These are phyloP conservation scores for Pterostichus madidus DNA, from an alignment of 2,888 invertebrate species.

Conservation along the genomic window DNA sequence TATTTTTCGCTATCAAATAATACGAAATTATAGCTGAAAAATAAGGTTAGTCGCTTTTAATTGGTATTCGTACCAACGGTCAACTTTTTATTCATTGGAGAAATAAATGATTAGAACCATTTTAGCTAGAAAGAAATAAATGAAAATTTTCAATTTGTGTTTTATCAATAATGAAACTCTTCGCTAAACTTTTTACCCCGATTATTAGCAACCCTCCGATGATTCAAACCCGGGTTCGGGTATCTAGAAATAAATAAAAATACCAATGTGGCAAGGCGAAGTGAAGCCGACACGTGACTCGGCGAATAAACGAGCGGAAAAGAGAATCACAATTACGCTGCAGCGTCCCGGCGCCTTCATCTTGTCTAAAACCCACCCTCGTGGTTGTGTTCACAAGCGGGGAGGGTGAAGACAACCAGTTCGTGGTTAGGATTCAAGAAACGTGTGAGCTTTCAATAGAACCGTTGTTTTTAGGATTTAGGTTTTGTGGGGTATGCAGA, in stretches of 20 bases:
- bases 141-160: no score
- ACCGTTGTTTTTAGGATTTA: slow-evolving; percentile 33
- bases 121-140: no score
- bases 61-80: no score
- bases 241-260: slow-evolving; percentile 40
- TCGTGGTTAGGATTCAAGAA: slow-evolving; percentile 29
- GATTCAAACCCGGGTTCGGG: slow-evolving; percentile 4
- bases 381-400: not conserved
- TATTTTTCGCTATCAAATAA: no score
- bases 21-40: no score
- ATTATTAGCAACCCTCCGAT: slow-evolving; percentile 3
- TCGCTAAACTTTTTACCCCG: no score
- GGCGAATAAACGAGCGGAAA: slow-evolving; percentile 44
- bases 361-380: slow-evolving; percentile 18
- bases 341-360: slow-evolving; percentile 10
- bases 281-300: slow-evolving; percentile 41
- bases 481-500: slow-evolving; percentile 13
- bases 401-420: slow-evolving; percentile 16
- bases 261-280: slow-evolving; percentile 11
- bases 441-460: slow-evolving; percentile 48
- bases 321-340: slow-evolving; percentile 49
- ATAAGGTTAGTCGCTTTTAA: no score
- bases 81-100: no score
- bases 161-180: no score
- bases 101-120: no score